Base-by-base conservation (phyloP, 2,113 vertebrate species). In the Phainopepla nitens region DNA sequence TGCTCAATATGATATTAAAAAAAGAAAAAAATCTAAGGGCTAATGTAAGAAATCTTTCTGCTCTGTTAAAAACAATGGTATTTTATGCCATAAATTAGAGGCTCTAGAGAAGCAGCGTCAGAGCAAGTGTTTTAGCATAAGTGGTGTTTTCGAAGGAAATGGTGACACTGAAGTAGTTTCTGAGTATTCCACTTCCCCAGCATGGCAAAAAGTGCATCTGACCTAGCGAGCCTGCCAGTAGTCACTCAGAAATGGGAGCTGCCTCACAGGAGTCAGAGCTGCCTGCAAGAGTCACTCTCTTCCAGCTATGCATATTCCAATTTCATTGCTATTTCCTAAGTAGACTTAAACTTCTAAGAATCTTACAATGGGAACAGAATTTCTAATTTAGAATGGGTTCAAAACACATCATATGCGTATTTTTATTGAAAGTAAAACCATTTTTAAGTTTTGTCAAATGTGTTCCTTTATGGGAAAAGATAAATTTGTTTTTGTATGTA, bases 1-100 rank as follows among this genome's bases (percentile, higher is more conserved):
- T 83, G 44, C 45, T 87, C 80, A 72, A 69, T 72, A 56, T 70
- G 33, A 81, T 72, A 62, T 44, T 61, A 28, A 88, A 89, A 39
- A 82, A 94, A 94, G 86, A 86, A 90, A 79, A 57, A n/a, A 51
- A 51, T 47, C n/a, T 54, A 62, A 42, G 16, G n/a, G 22, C 47
- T 90, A 85, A 90, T 33, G 21, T 36, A 82, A 87, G 71, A 94
- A 92, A 78, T 86, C 35, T 91, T 93, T 92, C 75, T 86, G 75
- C 64, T 92, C 64, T 82, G 49, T 81, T 92, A 93, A 95, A 95
- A 94, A 76, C 54, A 93, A 80, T 76, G 36, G 19, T 53, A 44
- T 87, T 90, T 96, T 82, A 88, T 79, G 44, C 33, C 53, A 78
- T 96, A 89, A 87, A 88, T 93, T 90, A 93, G 35, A 86, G n/a